Evolutionary conservation across 23 tunicate species (phyloP).

Genomic region (Trididemnum clinides): DNA sequence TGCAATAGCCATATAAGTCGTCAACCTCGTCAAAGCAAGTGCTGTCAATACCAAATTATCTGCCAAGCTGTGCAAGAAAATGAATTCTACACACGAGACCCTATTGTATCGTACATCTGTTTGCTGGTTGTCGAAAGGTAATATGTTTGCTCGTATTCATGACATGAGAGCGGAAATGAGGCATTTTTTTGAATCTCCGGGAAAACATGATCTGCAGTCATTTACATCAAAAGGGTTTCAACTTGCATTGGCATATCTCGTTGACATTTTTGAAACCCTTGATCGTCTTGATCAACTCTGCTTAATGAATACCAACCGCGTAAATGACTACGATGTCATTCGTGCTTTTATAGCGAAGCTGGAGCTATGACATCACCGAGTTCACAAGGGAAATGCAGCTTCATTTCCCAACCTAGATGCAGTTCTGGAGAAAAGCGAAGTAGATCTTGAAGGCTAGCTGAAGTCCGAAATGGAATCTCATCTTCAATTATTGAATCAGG

Average conservation of each 20-base stretch:
- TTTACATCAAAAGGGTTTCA: constrained; percentile 30
- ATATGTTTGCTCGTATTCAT: too few species aligned
- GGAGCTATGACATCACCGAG: constrained; percentile 35
- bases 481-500: constrained; percentile 12
- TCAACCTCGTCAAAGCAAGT: too few species aligned
- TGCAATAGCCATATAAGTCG: too few species aligned
- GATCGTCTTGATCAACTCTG: neutral
- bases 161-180: too few species aligned
- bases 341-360: constrained; percentile 42
- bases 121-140: too few species aligned
- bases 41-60: too few species aligned
- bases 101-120: too few species aligned
- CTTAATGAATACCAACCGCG: constrained; percentile 37
- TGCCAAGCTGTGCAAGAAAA: too few species aligned
- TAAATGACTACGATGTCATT: constrained; percentile 15
- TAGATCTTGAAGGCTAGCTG: constrained; percentile 19
- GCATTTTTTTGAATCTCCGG: constrained; percentile 34
- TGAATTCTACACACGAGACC: too few species aligned
- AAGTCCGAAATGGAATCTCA: constrained; percentile 10
- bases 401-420: constrained; percentile 37
- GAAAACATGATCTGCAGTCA: constrained; percentile 21
- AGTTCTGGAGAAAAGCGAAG: constrained; percentile 8
- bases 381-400: constrained; percentile 31
- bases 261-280: neutral
- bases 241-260: neutral